Percentiles rank a stretch among this genome's conserved stretches.
Conservation (phyloP, 92 coral and sea anemone genomes). For the Meandrina meandrites region DNA sequence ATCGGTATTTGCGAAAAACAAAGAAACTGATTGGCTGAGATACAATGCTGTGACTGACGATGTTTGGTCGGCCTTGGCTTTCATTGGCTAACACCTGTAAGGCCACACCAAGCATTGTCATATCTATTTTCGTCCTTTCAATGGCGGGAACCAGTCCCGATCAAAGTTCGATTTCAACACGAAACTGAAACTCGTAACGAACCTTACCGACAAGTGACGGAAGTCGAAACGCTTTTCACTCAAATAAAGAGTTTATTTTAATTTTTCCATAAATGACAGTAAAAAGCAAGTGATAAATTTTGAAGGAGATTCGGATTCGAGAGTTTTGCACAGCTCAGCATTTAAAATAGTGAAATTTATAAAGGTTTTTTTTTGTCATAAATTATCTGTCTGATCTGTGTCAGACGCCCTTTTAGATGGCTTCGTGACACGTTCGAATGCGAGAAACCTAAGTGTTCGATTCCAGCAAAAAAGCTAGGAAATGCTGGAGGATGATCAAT, state of each 20-base stretch:
- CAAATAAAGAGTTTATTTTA: not conserved
- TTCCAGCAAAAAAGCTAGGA: not conserved
- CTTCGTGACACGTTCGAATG: no score
- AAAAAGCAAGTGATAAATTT: not conserved
- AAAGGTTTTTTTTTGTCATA: no score
- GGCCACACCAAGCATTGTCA: constrained; percentile 69
- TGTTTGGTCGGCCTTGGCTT: constrained; percentile 29
- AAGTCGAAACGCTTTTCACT: not conserved
- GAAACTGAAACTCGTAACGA: constrained; percentile 5
- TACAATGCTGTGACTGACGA: constrained; percentile 55
- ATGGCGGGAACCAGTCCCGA: constrained; percentile 64
- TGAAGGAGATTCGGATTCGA: not conserved
- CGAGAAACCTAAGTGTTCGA: not conserved
- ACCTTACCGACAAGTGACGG: not conserved
- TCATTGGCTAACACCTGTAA: constrained; percentile 72
- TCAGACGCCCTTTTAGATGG: no score
- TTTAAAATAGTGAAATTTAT: not conserved
- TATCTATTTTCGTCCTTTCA: constrained; percentile 50
- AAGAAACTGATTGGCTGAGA: constrained; percentile 69
- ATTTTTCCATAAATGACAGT: not conserved
- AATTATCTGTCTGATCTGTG: no score
- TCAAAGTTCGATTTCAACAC: constrained; percentile 19
- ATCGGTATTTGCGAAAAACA: constrained; percentile 53
- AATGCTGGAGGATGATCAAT: not conserved
- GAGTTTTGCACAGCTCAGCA: not conserved